Evolutionary conservation across 2,113 vertebrate genomes (phyloP), one percentile per base, ranked within the genome.

Genomic region (Herpailurus yagouaroundi): DNA sequence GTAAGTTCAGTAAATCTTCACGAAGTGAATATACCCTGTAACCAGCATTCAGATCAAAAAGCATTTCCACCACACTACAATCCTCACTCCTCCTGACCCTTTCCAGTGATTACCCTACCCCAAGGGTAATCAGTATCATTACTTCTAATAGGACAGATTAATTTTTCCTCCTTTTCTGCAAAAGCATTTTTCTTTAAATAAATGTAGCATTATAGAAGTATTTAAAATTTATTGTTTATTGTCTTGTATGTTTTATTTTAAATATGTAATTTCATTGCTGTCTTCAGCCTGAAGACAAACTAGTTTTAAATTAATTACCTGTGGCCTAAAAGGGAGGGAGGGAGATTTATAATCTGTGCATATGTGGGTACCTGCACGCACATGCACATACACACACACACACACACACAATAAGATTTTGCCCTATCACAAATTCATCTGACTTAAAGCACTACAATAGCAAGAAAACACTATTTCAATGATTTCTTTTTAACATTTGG

Each of bases 291-390:
- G 60, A 93, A 86, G 41, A 12, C 36, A 96, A 97, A 93, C 9
- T 29, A 18, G n/a, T 90, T 7, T 45, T 93, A 71, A 92, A 82
- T 95, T 71, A 96, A 38, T 97, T 97, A 8, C 36, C 45, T 96
- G 50, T 87, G 50, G 10, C 73, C 77, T 95, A 3, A 85, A 69
- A 68, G 19, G 12, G 7, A n/a, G 36, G 33, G 16, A 52, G n/a
- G 31, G 27, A 81, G 14, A 29, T 50, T 88, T 9, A 55, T 4
- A 36, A 29, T 48, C 38, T 77, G 41, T 4, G 15, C 74, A 48
- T 77, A 29, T 48, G 41, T 29, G 25, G 15, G 74, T 10, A 7
- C 31, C 63, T 7, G n/a, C 50, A 21, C 29, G 21, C 55, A 33
- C 13, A 23, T 14, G 55, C 63, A 71, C 60, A 73, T 36, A 38